Evolutionary conservation across 2,888 invertebrate species (phyloP).

Genomic region (Selenia dentaria): DNA sequence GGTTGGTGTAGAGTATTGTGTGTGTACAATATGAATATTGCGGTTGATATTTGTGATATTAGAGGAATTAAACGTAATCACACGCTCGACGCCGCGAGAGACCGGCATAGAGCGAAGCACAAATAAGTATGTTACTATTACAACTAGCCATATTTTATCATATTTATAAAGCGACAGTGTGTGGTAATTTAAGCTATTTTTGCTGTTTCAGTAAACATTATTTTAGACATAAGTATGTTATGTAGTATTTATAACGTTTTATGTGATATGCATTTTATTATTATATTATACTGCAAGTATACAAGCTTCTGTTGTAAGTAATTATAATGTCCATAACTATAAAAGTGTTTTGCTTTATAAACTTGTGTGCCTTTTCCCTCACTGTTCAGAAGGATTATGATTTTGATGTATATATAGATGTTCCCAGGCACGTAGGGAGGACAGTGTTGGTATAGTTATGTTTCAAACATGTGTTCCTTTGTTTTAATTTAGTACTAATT

Average conservation of each 20-base stretch:
- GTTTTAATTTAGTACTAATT: too few relatives aligned
- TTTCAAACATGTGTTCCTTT: too few relatives aligned
- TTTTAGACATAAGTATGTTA: constrained; percentile 79
- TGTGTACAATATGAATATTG: constrained; percentile 49
- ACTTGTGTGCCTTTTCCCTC: too few relatives aligned
- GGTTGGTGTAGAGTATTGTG: constrained; percentile 10
- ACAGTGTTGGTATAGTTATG: too few relatives aligned
- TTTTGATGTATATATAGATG: too few relatives aligned
- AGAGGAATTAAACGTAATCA: constrained; percentile 52
- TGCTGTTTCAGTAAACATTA: constrained; percentile 75
- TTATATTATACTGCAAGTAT: constrained; percentile 83
- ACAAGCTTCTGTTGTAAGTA: constrained; percentile 83
- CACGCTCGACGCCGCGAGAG: constrained; percentile 33
- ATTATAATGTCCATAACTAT: constrained; percentile 63
- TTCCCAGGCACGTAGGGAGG: too few relatives aligned
- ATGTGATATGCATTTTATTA: constrained; percentile 84
- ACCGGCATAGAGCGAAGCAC: constrained; percentile 54
- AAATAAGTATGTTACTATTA: constrained; percentile 70
- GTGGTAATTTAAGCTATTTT: constrained; percentile 55
- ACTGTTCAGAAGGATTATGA: too few relatives aligned
- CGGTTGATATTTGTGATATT: constrained; percentile 79
- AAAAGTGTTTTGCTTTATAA: constrained; percentile 8
- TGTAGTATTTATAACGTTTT: constrained; percentile 82
- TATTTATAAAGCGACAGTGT: constrained; percentile 56
- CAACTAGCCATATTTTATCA: constrained; percentile 78